Evolutionary conservation across 64 coral and sea anemone species (phyloP).

Genomic region (Montipora foliosa): DNA sequence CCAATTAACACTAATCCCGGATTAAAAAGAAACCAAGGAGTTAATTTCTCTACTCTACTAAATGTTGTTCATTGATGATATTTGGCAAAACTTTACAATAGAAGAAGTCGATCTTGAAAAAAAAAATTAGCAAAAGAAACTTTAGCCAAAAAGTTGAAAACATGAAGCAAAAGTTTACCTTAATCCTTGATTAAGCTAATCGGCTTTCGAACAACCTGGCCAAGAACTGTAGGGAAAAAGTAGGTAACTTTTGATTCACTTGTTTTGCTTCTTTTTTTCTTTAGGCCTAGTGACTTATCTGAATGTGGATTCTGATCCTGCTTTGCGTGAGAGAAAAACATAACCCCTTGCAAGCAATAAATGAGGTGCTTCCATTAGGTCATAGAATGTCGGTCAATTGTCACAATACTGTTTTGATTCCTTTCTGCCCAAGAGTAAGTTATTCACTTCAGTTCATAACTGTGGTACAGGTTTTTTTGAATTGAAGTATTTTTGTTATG

Average conservation of each 20-base stretch:
- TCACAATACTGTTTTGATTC: neutral
- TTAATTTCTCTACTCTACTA: no score
- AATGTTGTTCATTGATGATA: no score
- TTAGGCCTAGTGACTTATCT: slow-evolving; percentile 23
- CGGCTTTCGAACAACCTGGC: no score
- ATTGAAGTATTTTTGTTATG: neutral
- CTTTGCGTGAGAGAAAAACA: slow-evolving; percentile 2
- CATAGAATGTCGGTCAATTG: neutral
- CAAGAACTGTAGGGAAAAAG: no score
- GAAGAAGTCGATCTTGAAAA: no score
- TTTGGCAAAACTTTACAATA: no score
- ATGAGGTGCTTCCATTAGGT: neutral
- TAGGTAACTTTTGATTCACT: neutral
- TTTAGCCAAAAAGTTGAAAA: no score
- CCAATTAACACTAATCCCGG: no score
- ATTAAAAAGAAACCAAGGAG: no score
- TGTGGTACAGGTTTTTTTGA: neutral
- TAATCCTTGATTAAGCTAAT: neutral
- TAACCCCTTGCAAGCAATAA: neutral
- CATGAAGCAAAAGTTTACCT: neutral
- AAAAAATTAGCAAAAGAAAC: no score
- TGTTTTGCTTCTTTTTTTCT: neutral
- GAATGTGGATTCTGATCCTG: slow-evolving; percentile 39
- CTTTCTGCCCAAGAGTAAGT: neutral
- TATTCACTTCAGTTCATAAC: neutral